phyloP scores from a whole-genome alignment of 2,113 vertebrate genomes.

The Fulica atra region DNA sequence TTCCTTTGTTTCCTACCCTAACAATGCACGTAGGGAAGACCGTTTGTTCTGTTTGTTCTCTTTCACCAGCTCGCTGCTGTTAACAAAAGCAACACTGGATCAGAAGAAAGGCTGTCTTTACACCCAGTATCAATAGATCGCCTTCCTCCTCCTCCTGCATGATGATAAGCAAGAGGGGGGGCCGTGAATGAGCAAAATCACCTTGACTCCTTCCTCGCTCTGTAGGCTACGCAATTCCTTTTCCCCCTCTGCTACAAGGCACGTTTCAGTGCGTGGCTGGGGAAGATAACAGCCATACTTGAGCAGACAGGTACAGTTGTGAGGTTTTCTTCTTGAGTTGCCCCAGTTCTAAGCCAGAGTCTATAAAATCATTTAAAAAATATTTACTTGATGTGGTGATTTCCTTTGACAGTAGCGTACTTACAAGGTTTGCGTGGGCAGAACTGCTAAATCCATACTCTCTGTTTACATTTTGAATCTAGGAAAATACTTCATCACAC shows the following conservation, averaged over 20 bases:
- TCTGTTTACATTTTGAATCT: not conserved
- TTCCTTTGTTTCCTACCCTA: conserved; percentile 58
- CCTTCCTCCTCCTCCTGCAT: conserved; percentile 42
- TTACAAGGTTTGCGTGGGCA: not conserved
- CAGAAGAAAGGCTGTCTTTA: conserved; percentile 37
- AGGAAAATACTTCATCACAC: not conserved
- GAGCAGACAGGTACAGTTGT: accelerated
- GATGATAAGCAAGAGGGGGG: not conserved
- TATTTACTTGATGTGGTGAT: not conserved
- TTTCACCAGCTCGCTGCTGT: conserved; percentile 23
- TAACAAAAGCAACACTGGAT: conserved; percentile 53
- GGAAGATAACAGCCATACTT: not conserved
- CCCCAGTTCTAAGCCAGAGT: not conserved
- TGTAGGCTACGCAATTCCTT: not conserved
- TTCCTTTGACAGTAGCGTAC: not conserved
- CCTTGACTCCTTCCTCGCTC: not conserved
- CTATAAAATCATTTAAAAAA: not conserved
- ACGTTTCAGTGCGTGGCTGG: not conserved
- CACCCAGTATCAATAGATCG: conserved; percentile 42
- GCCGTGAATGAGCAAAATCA: not conserved
- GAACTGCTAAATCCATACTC: not conserved
- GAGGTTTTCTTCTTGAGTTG: not conserved
- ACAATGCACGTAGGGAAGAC: conserved; percentile 15
- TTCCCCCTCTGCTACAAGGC: not conserved
- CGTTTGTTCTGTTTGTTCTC: conserved; percentile 57